Base-by-base conservation (phyloP, 2,888 invertebrate genomes). In the Cheilosia soror region DNA sequence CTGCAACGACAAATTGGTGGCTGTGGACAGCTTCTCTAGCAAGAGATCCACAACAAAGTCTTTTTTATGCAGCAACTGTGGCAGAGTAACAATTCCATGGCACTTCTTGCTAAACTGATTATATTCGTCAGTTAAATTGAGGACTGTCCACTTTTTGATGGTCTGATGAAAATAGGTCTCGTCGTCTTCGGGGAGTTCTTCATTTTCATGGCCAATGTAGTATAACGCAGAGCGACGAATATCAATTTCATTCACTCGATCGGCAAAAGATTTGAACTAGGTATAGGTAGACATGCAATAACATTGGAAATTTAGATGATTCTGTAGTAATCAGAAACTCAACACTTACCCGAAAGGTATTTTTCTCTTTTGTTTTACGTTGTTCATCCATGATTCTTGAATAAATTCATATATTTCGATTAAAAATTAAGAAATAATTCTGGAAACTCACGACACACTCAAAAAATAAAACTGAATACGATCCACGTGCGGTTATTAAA, bases 251-350 rank as follows among this genome's bases (percentile, higher is more conserved):
- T 95, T 94, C 49, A 99, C 95, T 69, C 98, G 94, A 88, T 98
- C 97, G 27, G 96, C 95, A 93, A 99, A 98, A 5, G 96, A 95
- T 91, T 96, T 94, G 91, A 97, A 97, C 97, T 97, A 91, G 72
- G 94, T 93, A 87, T 2, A 62, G n/a, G n/a, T n/a, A n/a, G 5
- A 9, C 11, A 51, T 42, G 3, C 15, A 60, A 7, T 11, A 37
- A 37, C 37, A 37, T 9, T 42, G 27, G 15, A 31, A 37, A 44
- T 71, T 31, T 42, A 55, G 7, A 20, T 27, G 3, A 15, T 13
- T 2, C 44, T 27, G 15, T 13, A 33, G 13, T 7, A 77, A 5
- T 13, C 29, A n/a, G 51, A 6, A 2, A 31, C 2, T 5, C 5
- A 3, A 53, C 7, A 87, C 89, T 92, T 93, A 96, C 97, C 93